These are phyloP conservation scores for Hypanus sabinus DNA, from an alignment of 2,113 vertebrate species.

Conservation along the genomic window DNA sequence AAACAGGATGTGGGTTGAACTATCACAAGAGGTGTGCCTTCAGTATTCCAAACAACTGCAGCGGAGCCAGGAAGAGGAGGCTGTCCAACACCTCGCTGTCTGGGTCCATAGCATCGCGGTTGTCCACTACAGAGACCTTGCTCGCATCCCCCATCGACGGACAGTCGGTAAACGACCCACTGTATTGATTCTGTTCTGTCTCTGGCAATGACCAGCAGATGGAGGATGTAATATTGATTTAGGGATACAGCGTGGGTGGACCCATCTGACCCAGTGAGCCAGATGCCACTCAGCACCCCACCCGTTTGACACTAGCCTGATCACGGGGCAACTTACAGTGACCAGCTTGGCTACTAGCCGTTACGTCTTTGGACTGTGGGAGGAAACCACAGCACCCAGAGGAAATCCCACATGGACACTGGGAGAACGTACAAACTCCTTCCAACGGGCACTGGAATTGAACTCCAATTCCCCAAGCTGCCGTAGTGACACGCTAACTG, in stretches of 20 bases:
- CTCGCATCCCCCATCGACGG: conserved; percentile 48
- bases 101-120: conserved; percentile 70
- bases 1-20: conserved; percentile 78
- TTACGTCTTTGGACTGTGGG: no score
- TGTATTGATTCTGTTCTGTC: neutral
- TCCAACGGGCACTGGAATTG: no score
- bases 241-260: no score
- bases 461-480: no score
- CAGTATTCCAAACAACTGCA: conserved; percentile 89
- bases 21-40: conserved; percentile 90
- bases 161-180: conserved; percentile 38
- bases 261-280: no score
- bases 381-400: neutral
- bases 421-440: no score
- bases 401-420: no score
- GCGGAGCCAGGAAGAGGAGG: conserved; percentile 72
- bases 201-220: neutral
- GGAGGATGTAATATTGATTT: neutral
- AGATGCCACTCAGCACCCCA: no score
- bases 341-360: no score
- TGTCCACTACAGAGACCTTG: conserved; percentile 65
- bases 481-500: no score
- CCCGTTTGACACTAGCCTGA: no score
- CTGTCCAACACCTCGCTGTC: conserved; percentile 77
- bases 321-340: no score